phyloP scores from a whole-genome alignment of 2,113 vertebrate species.

The Empidonax traillii region DNA sequence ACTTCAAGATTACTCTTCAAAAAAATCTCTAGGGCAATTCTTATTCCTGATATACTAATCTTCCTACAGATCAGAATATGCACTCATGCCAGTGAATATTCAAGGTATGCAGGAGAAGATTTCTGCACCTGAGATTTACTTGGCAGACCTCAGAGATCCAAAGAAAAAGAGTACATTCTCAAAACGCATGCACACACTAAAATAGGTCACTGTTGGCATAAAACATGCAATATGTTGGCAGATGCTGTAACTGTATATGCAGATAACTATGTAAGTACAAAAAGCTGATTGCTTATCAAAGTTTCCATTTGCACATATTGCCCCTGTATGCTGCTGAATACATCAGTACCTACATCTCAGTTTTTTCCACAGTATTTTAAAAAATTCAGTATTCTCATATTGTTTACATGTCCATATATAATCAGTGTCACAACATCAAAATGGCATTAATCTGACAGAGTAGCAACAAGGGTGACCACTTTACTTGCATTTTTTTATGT shows the following conservation, averaged over 20 bases:
- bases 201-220: not conserved
- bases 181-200: not conserved
- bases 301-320: not conserved
- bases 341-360: fast-evolving
- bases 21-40: not conserved
- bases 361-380: not conserved
- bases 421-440: not conserved
- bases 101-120: not conserved
- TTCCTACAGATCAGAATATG: not conserved
- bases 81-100: not conserved
- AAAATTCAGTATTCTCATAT: not conserved
- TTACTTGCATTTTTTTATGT: not conserved
- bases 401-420: not conserved
- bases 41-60: not conserved
- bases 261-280: not conserved
- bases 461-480: not conserved
- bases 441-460: not conserved
- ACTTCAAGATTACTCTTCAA: not conserved
- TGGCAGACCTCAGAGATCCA: not conserved
- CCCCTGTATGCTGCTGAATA: not conserved
- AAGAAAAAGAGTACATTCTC: not conserved
- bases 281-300: not conserved
- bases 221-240: not conserved
- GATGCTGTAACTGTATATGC: not conserved
- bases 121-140: constrained; percentile 27